phyloP scores from a whole-genome alignment of 2,113 vertebrate species.

The Podarcis cretensis region DNA sequence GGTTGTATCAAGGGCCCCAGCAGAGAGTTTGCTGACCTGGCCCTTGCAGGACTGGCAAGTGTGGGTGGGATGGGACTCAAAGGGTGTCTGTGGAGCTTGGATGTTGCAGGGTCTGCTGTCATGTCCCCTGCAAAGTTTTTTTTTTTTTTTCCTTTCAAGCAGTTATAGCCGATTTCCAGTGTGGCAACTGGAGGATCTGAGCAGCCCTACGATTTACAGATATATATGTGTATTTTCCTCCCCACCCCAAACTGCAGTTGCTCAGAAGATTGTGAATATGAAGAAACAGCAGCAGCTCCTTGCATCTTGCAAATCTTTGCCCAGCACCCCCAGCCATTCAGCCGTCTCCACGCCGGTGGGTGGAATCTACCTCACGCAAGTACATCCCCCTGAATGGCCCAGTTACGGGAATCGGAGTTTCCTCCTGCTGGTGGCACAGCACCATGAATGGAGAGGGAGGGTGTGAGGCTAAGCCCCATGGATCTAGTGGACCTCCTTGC shows the following conservation, averaged over 20 bases:
- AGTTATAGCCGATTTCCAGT: too few relatives aligned
- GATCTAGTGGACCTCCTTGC: too few relatives aligned
- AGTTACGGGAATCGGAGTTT: neutral
- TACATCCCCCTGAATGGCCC: neutral
- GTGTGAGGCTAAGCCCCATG: too few relatives aligned
- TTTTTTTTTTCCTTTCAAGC: neutral
- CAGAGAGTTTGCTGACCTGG: neutral
- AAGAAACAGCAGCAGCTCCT: slow-evolving; percentile 89
- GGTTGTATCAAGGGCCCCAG: too few relatives aligned
- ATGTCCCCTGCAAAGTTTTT: neutral
- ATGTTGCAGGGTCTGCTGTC: accelerated
- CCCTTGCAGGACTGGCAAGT: neutral
- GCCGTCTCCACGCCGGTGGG: slow-evolving; percentile 88
- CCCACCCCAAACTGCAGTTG: slow-evolving; percentile 73
- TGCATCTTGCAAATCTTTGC: slow-evolving; percentile 93
- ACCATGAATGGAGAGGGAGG: too few relatives aligned
- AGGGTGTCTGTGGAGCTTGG: neutral
- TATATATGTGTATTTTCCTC: neutral
- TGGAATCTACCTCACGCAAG: slow-evolving; percentile 40
- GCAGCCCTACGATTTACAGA: neutral
- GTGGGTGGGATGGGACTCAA: neutral
- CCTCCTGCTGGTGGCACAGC: neutral
- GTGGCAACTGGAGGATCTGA: neutral
- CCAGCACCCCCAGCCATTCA: slow-evolving; percentile 93
- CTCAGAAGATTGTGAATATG: slow-evolving; percentile 88